Evolutionary conservation across 2,113 vertebrate genomes (phyloP).

Genomic region (Pterocles gutturalis): DNA sequence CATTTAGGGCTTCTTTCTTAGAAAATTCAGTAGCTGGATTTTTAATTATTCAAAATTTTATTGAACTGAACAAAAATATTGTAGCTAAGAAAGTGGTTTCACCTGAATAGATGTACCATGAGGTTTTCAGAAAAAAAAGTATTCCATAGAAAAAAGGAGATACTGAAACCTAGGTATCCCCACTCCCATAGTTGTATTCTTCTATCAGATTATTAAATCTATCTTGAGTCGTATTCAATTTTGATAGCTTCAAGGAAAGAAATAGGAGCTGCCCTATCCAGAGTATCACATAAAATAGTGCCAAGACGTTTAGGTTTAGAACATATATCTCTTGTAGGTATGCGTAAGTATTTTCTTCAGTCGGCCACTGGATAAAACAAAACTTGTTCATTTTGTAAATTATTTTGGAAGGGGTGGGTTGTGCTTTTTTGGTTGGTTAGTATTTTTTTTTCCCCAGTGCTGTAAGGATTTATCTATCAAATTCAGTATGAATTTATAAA

Average conservation of each 20-base stretch:
- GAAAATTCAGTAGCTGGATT: neutral
- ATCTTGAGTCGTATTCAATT: neutral
- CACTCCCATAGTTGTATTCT: neutral
- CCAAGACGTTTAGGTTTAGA: neutral
- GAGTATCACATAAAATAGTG: neutral
- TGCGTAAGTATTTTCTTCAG: neutral
- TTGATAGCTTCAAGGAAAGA: neutral
- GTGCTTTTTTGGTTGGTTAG: rapidly evolving
- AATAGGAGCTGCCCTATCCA: rapidly evolving
- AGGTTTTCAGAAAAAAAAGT: neutral
- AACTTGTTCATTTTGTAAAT: rapidly evolving
- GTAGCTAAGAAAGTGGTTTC: neutral
- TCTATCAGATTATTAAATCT: neutral
- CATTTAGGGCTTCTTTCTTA: neutral
- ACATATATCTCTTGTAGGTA: neutral
- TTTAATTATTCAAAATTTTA: neutral
- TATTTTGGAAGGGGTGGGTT: neutral
- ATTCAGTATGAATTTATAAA: neutral
- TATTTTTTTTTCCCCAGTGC: neutral
- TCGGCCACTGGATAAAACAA: neutral
- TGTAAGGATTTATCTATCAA: neutral
- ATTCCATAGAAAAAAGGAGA: neutral
- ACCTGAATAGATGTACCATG: neutral
- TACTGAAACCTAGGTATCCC: neutral
- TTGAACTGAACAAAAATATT: neutral